A percentile compares a stretch with the other conserved stretches of the same genome.
phyloP scores from a whole-genome alignment of 1,140 invertebrate species.

The Brachionus koreanus region DNA sequence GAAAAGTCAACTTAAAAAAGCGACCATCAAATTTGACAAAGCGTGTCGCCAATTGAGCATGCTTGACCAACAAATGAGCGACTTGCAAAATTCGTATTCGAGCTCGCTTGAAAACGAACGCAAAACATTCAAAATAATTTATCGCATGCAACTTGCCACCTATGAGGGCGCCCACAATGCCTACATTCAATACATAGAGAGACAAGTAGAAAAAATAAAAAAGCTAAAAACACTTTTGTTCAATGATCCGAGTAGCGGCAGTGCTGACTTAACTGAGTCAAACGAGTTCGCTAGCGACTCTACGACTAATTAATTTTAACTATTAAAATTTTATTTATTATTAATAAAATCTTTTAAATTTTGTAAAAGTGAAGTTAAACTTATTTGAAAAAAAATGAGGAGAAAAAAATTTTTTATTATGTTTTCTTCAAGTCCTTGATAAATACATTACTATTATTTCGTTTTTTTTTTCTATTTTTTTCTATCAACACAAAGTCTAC shows the following conservation, averaged over 20 bases:
- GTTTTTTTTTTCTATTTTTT: not conserved
- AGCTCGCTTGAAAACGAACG: conserved; percentile 31
- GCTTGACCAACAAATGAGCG: conserved; percentile 34
- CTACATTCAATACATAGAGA: conserved; percentile 39
- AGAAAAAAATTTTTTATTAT: not conserved
- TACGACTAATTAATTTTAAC: not conserved
- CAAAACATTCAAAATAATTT: conserved; percentile 43
- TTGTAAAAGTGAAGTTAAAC: not conserved
- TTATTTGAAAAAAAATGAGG: not conserved
- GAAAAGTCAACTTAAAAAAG: conserved; percentile 1
- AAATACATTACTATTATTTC: not conserved
- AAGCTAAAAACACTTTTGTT: conserved; percentile 17
- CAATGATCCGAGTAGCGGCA: conserved; percentile 15
- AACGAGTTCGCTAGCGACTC: not conserved
- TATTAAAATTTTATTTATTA: not conserved
- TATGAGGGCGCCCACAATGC: conserved; percentile 38
- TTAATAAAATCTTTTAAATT: conserved; percentile 3
- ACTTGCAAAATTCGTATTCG: conserved; percentile 37
- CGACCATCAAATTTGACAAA: conserved; percentile 42
- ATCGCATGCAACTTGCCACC: conserved; percentile 40
- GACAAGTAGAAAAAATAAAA: conserved; percentile 43
- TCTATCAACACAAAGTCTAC: not conserved
- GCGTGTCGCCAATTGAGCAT: conserved; percentile 28
- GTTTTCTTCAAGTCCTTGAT: not conserved
- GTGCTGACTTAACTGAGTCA: not conserved